Conservation (phyloP, 2,888 invertebrate genomes). For the Drosophila putrida region DNA sequence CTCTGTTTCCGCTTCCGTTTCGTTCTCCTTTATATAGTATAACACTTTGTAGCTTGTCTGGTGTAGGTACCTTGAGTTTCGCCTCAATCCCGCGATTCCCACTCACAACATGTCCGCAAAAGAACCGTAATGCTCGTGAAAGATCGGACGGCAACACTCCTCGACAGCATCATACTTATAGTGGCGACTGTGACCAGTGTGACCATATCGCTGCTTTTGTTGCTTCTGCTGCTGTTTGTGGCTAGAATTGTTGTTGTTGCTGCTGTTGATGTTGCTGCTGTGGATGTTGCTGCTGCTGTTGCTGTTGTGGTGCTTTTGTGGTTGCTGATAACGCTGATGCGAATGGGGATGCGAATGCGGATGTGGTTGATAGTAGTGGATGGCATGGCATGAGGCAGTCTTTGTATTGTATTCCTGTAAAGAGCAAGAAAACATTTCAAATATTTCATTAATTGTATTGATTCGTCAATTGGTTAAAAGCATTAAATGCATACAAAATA, state of each 20-base stretch:
- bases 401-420: slow-evolving; percentile 85
- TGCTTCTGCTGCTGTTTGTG: slow-evolving; percentile 31
- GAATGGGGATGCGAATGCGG: slow-evolving; percentile 41
- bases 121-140: slow-evolving; percentile 81
- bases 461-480: slow-evolving; percentile 1
- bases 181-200: slow-evolving; percentile 63
- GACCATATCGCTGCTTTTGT: slow-evolving; percentile 52
- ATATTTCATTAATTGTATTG: slow-evolving; percentile 2
- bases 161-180: slow-evolving; percentile 80
- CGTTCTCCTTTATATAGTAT: slow-evolving; percentile 44
- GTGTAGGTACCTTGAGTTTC: slow-evolving; percentile 75
- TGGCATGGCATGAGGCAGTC: slow-evolving; percentile 85
- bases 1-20: not conserved
- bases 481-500: no score
- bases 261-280: slow-evolving; percentile 27
- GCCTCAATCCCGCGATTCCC: slow-evolving; percentile 27
- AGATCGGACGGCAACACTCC: slow-evolving; percentile 84
- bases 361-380: slow-evolving; percentile 83
- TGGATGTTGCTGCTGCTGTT: slow-evolving; percentile 22
- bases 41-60: slow-evolving; percentile 61
- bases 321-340: slow-evolving; percentile 41
- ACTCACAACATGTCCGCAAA: slow-evolving; percentile 75
- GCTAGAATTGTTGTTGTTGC: slow-evolving; percentile 29
- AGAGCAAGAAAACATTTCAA: not conserved
- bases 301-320: slow-evolving; percentile 45